Evolutionary conservation across 2,797 vertebrate genomes (phyloP), one percentile per base, ranked within the genome.

Genomic region (Liparis tanakae): DNA sequence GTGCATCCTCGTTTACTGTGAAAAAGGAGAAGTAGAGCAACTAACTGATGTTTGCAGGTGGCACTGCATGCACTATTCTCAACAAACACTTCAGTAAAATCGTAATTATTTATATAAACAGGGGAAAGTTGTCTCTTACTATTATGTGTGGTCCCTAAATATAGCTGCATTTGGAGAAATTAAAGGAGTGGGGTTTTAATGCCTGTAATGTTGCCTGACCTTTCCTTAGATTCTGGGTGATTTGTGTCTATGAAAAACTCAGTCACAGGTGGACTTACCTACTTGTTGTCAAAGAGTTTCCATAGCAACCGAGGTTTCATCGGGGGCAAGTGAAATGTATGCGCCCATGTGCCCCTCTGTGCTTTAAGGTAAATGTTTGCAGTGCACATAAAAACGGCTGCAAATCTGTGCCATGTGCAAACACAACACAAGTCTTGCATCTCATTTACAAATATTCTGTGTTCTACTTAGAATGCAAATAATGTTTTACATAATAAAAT

Each of bases 301-400:
- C 80, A 87, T 87, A 67, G 78, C 67, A 89, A 87, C 70, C 33
- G n/a, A 67, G 55, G 68, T 84, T 79, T 83, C 44, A 72, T 80
- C 65, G n/a, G 70, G 57, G 44, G 50, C 54, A 61, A 37, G 5
- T 72, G 30, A 76, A 74, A 62, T 51, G 53, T 70, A 33, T 68
- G 50, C 51, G 51, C 41, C 46, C 14, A 13, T 80, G 46, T 64
- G 65, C 30, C 43, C 48, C 15, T 70, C 8, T 62, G 54, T 70
- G 43, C 67, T 78, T 65, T 18, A 33, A 50, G 62, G 15, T 48
- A 57, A 80, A 67, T 6, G 4, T 75, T 70, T 67, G 48, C 48
- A 14, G 2, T 50, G 30, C 48, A 58, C 22, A 65, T 50, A 64
- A 44, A 39, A 57, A 57, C 41, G 59, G 56, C 7, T 64, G 36